These are phyloP conservation scores for Pipistrellus pygmaeus DNA, from an alignment of 2,797 vertebrate species.

Conservation along the genomic window DNA sequence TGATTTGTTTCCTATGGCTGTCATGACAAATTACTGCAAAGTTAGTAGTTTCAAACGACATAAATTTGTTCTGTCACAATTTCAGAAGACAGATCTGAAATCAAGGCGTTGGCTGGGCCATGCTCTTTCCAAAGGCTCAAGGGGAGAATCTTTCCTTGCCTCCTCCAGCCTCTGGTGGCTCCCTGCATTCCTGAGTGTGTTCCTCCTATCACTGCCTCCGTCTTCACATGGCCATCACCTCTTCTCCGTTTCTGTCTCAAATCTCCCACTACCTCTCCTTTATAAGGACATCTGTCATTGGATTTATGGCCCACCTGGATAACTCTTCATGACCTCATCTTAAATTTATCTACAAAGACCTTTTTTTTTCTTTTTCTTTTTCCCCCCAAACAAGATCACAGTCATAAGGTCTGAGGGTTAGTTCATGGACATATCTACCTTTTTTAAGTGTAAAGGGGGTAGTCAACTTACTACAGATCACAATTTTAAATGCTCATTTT, in stretches of 20 bases:
- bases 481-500: conserved; percentile 26
- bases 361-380: too few species aligned
- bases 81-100: background rate
- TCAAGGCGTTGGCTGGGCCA: background rate
- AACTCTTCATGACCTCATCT: background rate
- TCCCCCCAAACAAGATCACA: background rate
- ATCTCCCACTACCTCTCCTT: background rate
- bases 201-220: background rate
- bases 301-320: background rate
- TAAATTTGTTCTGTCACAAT: background rate
- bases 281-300: background rate
- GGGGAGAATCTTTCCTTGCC: background rate
- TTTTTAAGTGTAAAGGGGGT: background rate
- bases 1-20: background rate
- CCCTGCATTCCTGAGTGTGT: background rate
- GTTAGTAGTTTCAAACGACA: background rate
- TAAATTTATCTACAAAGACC: background rate
- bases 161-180: background rate
- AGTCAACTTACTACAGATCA: background rate
- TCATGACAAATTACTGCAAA: background rate
- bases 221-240: background rate
- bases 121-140: background rate
- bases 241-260: background rate
- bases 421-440: background rate
- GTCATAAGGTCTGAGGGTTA: background rate